Base-by-base conservation (phyloP, 2,888 invertebrate species). In the Melinaea marsaeus region DNA sequence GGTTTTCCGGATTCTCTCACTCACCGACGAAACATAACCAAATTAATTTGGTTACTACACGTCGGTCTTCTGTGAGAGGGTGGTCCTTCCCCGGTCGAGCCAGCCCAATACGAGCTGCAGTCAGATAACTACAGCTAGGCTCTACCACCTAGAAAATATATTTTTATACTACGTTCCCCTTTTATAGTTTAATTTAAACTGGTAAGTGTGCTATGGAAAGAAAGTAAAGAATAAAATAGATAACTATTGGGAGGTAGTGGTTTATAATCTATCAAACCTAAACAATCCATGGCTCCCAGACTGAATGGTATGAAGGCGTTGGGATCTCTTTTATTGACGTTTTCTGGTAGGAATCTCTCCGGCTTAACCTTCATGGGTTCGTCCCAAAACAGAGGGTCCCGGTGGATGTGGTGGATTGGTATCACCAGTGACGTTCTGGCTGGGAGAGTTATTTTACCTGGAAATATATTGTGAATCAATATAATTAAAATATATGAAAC, bases 221-320 rank as follows among this genome's bases (percentile, higher is more conserved):
- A 46, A 46, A 7, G 4, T 11, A 4, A 46, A 13, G 46, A 46
- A n/a, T 46, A 46, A 46, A 46, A n/a, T n/a, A 13, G n/a, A 46
- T 13, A 46, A 46, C 9, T 11, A 46, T 46, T 22, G 22, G 22
- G 22, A 22, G 22, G 46, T 46, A 11, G 13, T 11, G n/a, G 46
- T 46, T 46, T n/a, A 13, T n/a, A 45, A 45, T n/a, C 32, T 37
- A n/a, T 58, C 62, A 51, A 55, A 89, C 88, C 88, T 70, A 89
- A 74, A 65, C 88, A 89, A 67, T 89, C 88, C 88, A 89, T 89
- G 57, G 84, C 73, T 0, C 88, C 88, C 62, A 83, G 76, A 67
- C 88, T 89, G 70, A 87, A 89, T 0, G 88, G 88, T 34, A 88
- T 73, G 54, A 83, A 89, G 5, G 81, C 83, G 63, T 85, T 83